A percentile compares a stretch with the other conserved stretches of the same genome.
Conservation (phyloP, 2,888 invertebrate genomes). For the Prosapia bicincta region DNA sequence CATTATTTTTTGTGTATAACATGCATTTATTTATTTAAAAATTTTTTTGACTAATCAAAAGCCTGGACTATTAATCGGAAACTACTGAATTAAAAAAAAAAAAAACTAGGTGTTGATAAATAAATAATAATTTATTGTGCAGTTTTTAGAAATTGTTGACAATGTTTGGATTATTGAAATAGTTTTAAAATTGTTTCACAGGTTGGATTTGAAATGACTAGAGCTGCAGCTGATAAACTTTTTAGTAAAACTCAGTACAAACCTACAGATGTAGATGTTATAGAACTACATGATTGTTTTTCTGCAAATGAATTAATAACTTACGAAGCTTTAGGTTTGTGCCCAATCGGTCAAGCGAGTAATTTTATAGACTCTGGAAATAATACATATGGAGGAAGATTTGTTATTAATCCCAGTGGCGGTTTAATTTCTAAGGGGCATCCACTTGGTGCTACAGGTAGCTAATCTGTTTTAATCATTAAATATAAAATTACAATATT, state of each 20-base stretch:
- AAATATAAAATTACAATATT: not conserved
- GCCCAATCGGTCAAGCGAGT: slow-evolving; percentile 84
- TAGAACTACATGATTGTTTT: slow-evolving; percentile 98
- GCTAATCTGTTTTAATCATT: not conserved
- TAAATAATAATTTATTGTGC: too few species aligned
- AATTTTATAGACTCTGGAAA: slow-evolving; percentile 90
- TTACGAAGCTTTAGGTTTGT: slow-evolving; percentile 94
- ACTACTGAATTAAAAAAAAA: too few species aligned
- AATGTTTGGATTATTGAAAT: too few species aligned
- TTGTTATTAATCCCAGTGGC: slow-evolving; percentile 97
- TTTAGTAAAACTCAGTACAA: slow-evolving; percentile 70
- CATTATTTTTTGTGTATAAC: too few species aligned
- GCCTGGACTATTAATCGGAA: too few species aligned
- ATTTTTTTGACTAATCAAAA: too few species aligned
- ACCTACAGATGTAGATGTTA: slow-evolving; percentile 83
- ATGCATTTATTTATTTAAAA: too few species aligned
- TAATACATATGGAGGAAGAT: slow-evolving; percentile 96
- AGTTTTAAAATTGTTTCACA: too few species aligned
- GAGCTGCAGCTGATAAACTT: slow-evolving; percentile 69
- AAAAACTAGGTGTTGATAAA: too few species aligned
- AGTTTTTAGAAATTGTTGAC: too few species aligned
- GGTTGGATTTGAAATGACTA: slow-evolving; percentile 94
- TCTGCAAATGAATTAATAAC: slow-evolving; percentile 96
- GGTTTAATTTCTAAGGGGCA: slow-evolving; percentile 99
- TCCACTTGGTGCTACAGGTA: slow-evolving; percentile 93